These are phyloP conservation scores for Cancer borealis DNA, from an alignment of 2,888 invertebrate species.

Conservation along the genomic window DNA sequence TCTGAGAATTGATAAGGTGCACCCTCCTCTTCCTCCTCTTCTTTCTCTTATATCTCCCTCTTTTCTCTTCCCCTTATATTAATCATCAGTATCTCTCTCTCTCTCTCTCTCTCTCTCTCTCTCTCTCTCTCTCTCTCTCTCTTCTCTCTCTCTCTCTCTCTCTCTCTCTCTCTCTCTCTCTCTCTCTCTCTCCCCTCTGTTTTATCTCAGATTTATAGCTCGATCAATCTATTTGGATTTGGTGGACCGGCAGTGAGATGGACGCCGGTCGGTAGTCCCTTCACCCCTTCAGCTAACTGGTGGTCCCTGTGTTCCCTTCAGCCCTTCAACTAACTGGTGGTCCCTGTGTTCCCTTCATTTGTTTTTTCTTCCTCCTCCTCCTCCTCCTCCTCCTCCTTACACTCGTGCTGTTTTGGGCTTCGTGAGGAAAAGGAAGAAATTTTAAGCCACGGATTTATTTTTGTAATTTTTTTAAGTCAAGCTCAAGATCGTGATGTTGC, in stretches of 20 bases:
- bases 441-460: no score
- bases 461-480: no score
- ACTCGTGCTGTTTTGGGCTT: neutral
- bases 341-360: neutral
- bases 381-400: no score
- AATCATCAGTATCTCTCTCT: neutral
- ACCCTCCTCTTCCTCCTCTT: neutral
- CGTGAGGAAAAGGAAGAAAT: neutral
- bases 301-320: neutral
- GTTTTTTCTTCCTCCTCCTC: neutral
- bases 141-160: conserved; percentile 40
- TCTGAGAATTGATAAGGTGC: neutral
- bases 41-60: neutral
- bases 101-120: conserved; percentile 40
- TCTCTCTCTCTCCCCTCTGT: neutral
- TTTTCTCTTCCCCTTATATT: neutral
- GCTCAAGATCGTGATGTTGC: no score
- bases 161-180: conserved; percentile 23
- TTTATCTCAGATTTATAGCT: conserved; percentile 28
- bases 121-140: conserved; percentile 40
- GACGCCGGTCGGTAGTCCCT: neutral
- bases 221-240: conserved; percentile 22
- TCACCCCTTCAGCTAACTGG: no score
- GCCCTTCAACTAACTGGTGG: neutral
- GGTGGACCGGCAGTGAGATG: neutral